Evolutionary conservation across 2,888 invertebrate genomes (phyloP).

Genomic region (Lymantria monacha): DNA sequence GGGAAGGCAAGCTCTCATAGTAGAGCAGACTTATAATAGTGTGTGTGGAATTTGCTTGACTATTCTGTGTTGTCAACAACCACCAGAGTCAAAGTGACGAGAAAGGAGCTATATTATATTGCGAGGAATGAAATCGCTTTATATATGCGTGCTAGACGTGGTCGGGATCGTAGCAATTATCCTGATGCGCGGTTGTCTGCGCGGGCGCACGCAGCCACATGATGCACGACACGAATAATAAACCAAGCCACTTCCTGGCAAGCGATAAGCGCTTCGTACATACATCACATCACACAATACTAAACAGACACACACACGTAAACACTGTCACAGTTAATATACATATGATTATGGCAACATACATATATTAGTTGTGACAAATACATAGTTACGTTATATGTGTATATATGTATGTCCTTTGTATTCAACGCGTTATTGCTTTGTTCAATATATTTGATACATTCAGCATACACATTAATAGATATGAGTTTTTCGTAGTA

Average conservation of each 20-base stretch:
- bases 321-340: conserved; percentile 29
- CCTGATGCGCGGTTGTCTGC: conserved; percentile 52
- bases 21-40: too few relatives aligned
- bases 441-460: conserved; percentile 30
- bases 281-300: conserved; percentile 53
- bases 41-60: too few relatives aligned
- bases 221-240: conserved; percentile 81
- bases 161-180: conserved; percentile 53
- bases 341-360: conserved; percentile 39
- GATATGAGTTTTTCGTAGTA: conserved; percentile 15
- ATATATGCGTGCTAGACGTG: background rate
- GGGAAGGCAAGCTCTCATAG: too few relatives aligned
- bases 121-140: background rate
- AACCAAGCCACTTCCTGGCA: conserved; percentile 79
- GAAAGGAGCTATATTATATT: conserved; percentile 15
- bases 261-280: conserved; percentile 72
- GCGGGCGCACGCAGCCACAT: conserved; percentile 64
- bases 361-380: conserved; percentile 32
- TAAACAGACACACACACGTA: conserved; percentile 30
- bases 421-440: conserved; percentile 32
- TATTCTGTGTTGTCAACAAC: too few relatives aligned
- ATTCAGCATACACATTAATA: conserved; percentile 16
- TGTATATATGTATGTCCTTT: conserved; percentile 26
- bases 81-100: too few relatives aligned
- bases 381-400: conserved; percentile 25